Evolutionary conservation across 2,888 invertebrate genomes (phyloP).

Genomic region (Cheilosia impressa): DNA sequence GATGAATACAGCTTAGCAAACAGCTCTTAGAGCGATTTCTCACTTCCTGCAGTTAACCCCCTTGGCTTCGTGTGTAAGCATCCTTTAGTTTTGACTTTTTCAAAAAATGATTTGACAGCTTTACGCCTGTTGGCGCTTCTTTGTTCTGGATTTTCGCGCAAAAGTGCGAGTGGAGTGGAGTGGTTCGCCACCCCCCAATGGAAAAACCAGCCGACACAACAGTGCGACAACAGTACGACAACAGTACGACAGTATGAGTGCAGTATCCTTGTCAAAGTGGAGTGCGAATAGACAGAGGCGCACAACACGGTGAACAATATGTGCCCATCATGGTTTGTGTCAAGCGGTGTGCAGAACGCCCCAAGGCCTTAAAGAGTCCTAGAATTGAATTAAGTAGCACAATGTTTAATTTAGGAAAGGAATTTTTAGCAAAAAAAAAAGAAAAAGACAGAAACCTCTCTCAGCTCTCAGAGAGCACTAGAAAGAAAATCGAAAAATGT

Average conservation of each 20-base stretch:
- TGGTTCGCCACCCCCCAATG: background rate
- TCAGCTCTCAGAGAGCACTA: background rate
- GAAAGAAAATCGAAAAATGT: background rate
- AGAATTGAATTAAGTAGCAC: slow-evolving; percentile 38
- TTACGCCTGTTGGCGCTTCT: slow-evolving; percentile 59
- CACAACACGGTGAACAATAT: slow-evolving; percentile 20
- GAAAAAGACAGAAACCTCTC: no score
- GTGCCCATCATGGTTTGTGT: slow-evolving; percentile 43
- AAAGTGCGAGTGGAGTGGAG: slow-evolving; percentile 12
- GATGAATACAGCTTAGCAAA: slow-evolving; percentile 5
- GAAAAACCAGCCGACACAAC: background rate
- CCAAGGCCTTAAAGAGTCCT: slow-evolving; percentile 56
- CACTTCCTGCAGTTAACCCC: slow-evolving; percentile 63
- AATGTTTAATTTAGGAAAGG: slow-evolving; percentile 50
- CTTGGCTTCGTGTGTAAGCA: slow-evolving; percentile 49
- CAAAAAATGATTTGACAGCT: slow-evolving; percentile 62
- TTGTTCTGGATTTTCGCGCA: slow-evolving; percentile 31
- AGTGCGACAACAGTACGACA: background rate
- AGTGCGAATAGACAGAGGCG: slow-evolving; percentile 41
- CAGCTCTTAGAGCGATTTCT: slow-evolving; percentile 49
- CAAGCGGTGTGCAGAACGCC: slow-evolving; percentile 43
- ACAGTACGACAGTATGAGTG: background rate
- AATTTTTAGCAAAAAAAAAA: slow-evolving; percentile 12
- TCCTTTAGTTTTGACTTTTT: slow-evolving; percentile 55
- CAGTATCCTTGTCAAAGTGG: slow-evolving; percentile 43